Evolutionary conservation across 2,888 invertebrate genomes (phyloP).

Genomic region (Dichetophora obliterata): DNA sequence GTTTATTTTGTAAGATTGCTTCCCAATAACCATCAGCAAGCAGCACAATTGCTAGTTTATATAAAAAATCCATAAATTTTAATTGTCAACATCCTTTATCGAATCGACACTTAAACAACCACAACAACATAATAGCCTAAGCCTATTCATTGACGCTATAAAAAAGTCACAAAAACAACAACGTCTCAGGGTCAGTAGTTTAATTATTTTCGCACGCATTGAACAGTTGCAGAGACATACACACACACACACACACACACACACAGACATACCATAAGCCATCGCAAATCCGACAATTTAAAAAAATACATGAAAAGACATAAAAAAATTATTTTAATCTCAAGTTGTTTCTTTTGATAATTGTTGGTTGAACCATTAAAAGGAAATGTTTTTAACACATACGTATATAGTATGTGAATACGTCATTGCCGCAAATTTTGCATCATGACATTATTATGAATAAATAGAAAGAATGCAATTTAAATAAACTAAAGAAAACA

Average conservation of each 20-base stretch:
- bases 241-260: background rate
- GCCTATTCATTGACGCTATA: background rate
- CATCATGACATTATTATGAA: no score
- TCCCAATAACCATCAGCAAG: background rate
- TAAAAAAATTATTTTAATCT: conserved; percentile 3
- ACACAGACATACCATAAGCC: background rate
- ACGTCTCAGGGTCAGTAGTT: conserved; percentile 35
- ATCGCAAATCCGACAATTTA: background rate
- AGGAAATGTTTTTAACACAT: no score
- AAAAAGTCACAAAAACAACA: background rate
- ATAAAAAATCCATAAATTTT: conserved; percentile 32
- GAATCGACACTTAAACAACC: background rate
- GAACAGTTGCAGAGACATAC: background rate
- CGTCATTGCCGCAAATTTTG: no score
- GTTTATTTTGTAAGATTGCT: no score
- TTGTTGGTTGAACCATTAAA: no score
- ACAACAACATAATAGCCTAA: background rate
- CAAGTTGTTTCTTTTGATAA: background rate
- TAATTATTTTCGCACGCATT: conserved; percentile 36
- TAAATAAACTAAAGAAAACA: no score
- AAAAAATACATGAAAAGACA: background rate
- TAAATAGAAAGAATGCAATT: no score
- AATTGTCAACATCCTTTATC: conserved; percentile 37
- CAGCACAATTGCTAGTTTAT: background rate
- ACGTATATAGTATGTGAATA: no score